Evolutionary conservation across 2,113 vertebrate genomes (phyloP).

Genomic region (Coreoperca whiteheadi): DNA sequence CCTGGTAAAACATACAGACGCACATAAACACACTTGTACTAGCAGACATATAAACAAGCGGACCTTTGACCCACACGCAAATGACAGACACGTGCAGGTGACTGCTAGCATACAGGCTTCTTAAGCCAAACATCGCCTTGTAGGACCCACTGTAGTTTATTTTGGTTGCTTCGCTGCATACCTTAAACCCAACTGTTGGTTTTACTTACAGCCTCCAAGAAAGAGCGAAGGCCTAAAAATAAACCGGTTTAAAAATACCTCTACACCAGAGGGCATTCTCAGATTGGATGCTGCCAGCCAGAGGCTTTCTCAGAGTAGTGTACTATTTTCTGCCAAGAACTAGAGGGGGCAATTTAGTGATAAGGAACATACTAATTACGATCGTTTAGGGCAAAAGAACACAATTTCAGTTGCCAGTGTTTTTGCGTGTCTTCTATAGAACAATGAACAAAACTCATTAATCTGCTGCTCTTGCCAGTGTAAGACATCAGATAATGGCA

Average conservation of each 20-base stretch:
- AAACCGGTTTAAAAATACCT: conserved; percentile 76
- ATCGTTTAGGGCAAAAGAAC: background rate
- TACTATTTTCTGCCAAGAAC: conserved; percentile 46
- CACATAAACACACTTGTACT: conserved; percentile 1
- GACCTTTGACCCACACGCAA: conserved; percentile 10
- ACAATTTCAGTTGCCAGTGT: conserved; percentile 4
- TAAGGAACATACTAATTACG: conserved; percentile 14
- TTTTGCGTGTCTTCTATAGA: conserved; percentile 21
- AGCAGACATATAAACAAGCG: background rate
- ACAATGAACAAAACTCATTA: background rate
- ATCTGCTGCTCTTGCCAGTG: conserved; percentile 10
- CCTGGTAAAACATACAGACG: conserved; percentile 87
- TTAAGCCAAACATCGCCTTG: conserved; percentile 36
- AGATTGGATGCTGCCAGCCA: conserved; percentile 56
- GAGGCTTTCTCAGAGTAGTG: conserved; percentile 47
- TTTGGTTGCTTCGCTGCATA: conserved; percentile 57
- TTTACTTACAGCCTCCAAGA: conserved; percentile 73
- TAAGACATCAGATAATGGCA: background rate
- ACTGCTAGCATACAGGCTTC: conserved; percentile 29
- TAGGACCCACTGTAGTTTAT: conserved; percentile 51
- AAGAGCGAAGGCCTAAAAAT: conserved; percentile 71
- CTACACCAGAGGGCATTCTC: conserved; percentile 56
- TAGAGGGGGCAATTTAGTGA: conserved; percentile 41
- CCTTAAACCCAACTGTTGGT: conserved; percentile 54
- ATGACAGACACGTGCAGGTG: no score